Base-by-base conservation (phyloP, 2,888 invertebrate species). In the Iselma pallidipennis region DNA sequence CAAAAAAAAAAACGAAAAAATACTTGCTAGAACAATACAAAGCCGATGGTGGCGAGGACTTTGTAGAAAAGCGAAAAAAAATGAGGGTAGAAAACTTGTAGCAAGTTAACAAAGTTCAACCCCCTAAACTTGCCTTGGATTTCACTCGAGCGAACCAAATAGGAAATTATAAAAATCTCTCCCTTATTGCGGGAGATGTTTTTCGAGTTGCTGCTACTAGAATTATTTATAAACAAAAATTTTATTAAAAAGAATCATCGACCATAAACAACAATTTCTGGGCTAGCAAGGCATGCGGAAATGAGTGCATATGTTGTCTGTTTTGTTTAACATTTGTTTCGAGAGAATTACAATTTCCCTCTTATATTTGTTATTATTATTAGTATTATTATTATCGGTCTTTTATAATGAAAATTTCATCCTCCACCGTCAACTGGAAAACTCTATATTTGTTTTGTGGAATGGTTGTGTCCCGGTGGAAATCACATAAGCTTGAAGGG, bases 401-500 rank as follows among this genome's bases (percentile, higher is more conserved):
- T n/a, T n/a, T n/a, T 42, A 51, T 60, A 60, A 60, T 60, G 60
- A 55, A 60, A 60, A 60, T 60, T 37, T 55, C 31, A 45, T 29
- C 60, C 55, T n/a, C n/a, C n/a, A n/a, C 21, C 21, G 42, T 21
- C 42, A 42, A 19, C 42, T 42, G 42, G 42, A 26, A 55, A 59
- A 45, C 23, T 56, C 42, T 48, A 29, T 42, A 55, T 56, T 61
- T 49, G 61, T 61, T 61, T 53, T 56, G 51, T 55, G 61, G 60
- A 42, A 42, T 60, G 54, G 54, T 51, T 50, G 10, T 42, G 64
- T 64, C 64, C 64, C 64, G 55, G 64, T 50, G 64, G 64, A 64
- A 64, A 64, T 64, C 64, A 64, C 54, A 64, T 64, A 64, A 64
- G 57, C 64, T 57, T 42, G 42, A 42, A 6, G 19, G 16, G 55